Percentiles rank a stretch among this genome's conserved stretches.
phyloP scores from a whole-genome alignment of 2,113 vertebrate species.

The Myotis lucifugus region DNA sequence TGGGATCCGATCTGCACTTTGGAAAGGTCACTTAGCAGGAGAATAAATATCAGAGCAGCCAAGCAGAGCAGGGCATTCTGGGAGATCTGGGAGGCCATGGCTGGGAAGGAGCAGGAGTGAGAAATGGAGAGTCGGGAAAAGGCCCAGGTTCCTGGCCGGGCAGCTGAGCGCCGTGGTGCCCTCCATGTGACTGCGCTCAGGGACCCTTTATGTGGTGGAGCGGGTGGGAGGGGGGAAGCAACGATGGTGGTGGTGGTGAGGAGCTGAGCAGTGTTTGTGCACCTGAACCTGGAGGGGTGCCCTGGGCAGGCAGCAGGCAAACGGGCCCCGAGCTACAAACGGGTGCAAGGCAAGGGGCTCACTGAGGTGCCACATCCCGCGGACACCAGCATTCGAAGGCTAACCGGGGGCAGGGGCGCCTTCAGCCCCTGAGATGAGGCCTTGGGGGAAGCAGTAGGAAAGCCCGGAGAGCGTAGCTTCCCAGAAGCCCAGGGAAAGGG shows the following conservation, averaged over 20 bases:
- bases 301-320: neutral
- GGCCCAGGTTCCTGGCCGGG: neutral
- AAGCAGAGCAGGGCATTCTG: neutral
- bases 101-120: neutral
- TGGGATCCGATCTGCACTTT: fast-evolving
- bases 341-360: neutral
- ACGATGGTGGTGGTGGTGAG: no score
- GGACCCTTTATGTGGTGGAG: neutral
- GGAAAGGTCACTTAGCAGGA: neutral
- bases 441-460: neutral
- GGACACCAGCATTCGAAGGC: neutral
- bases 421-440: fast-evolving
- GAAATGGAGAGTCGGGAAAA: neutral
- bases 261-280: neutral
- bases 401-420: neutral
- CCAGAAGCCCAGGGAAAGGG: neutral
- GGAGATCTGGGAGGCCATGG: neutral
- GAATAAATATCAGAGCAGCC: neutral
- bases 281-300: neutral
- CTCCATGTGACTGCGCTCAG: neutral
- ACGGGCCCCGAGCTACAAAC: neutral
- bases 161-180: neutral
- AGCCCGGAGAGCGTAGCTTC: neutral
- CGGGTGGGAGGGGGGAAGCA: fast-evolving
- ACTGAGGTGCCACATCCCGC: neutral